These are phyloP conservation scores for Scomber colias DNA, from an alignment of 2,113 vertebrate species.

Conservation along the genomic window DNA sequence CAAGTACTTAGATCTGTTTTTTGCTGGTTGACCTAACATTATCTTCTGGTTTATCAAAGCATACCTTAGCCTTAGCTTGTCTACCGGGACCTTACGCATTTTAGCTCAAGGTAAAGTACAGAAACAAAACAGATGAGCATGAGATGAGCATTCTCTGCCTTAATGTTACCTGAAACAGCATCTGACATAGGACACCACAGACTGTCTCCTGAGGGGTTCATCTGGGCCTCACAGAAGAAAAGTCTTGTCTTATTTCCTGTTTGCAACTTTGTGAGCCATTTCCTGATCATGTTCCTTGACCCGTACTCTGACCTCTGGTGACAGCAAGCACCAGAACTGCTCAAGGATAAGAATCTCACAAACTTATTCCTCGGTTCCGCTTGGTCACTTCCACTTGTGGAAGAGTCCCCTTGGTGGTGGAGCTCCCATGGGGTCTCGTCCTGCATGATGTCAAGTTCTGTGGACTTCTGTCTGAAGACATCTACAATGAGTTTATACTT, in stretches of 20 bases:
- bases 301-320: constrained; percentile 43
- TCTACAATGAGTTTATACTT: constrained; percentile 40
- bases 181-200: constrained; percentile 9
- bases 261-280: constrained; percentile 9
- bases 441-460: constrained; percentile 40
- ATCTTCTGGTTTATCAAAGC: no score
- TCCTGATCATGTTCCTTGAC: constrained; percentile 41
- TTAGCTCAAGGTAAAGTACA: no score
- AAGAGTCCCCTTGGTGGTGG: constrained; percentile 33
- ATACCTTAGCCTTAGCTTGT: no score
- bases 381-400: constrained; percentile 52
- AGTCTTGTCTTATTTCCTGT: constrained; percentile 1
- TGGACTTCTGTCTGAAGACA: constrained; percentile 29
- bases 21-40: no score
- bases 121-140: constrained; percentile 6
- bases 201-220: constrained; percentile 9
- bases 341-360: constrained; percentile 43
- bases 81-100: no score
- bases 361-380: constrained; percentile 59
- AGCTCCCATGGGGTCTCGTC: constrained; percentile 44
- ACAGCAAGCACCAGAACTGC: constrained; percentile 41
- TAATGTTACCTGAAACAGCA: neutral
- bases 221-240: constrained; percentile 12
- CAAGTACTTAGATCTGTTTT: no score
- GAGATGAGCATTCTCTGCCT: neutral